A percentile compares a stretch with the other conserved stretches of the same genome.
Evolutionary conservation across 2,797 vertebrate species (phyloP).

Genomic region (Acipenser transmontanus): DNA sequence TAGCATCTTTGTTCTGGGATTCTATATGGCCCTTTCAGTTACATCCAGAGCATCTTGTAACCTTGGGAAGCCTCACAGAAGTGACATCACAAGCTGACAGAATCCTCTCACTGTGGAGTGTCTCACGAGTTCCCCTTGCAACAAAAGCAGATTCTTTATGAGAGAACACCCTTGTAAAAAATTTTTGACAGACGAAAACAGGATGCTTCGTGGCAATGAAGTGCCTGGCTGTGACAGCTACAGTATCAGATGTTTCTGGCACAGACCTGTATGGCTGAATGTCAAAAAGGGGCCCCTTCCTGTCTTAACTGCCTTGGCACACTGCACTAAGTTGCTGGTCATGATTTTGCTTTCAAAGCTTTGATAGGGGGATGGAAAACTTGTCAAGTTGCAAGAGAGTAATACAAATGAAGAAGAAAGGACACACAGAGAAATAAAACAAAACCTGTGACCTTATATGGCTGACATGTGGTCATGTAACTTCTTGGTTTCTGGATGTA

Average conservation of each 20-base stretch:
- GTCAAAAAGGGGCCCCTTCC: conserved; percentile 11
- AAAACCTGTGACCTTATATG: too few species aligned
- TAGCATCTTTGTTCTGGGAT: too few species aligned
- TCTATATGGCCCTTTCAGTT: too few species aligned
- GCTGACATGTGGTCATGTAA: too few species aligned
- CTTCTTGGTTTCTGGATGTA: too few species aligned
- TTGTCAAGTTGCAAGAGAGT: too few species aligned
- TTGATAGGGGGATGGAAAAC: too few species aligned
- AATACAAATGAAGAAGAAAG: too few species aligned
- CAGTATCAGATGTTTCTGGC: conserved; percentile 14
- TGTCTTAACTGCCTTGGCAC: conserved; percentile 4
- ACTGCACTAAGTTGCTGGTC: too few species aligned
- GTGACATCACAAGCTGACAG: neutral
- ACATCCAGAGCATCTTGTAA: too few species aligned
- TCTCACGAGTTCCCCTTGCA: conserved; percentile 7
- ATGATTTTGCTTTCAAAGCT: too few species aligned
- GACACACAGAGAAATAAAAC: too few species aligned
- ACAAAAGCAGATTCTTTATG: neutral
- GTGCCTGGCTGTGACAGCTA: neutral
- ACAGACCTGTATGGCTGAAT: conserved; percentile 2
- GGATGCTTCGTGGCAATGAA: conserved; percentile 3
- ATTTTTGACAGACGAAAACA: conserved; percentile 6
- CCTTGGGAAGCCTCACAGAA: neutral
- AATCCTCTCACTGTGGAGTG: neutral
- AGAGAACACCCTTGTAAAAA: neutral